Evolutionary conservation across 2,797 vertebrate genomes (phyloP).

Genomic region (Sandelia bainsii): DNA sequence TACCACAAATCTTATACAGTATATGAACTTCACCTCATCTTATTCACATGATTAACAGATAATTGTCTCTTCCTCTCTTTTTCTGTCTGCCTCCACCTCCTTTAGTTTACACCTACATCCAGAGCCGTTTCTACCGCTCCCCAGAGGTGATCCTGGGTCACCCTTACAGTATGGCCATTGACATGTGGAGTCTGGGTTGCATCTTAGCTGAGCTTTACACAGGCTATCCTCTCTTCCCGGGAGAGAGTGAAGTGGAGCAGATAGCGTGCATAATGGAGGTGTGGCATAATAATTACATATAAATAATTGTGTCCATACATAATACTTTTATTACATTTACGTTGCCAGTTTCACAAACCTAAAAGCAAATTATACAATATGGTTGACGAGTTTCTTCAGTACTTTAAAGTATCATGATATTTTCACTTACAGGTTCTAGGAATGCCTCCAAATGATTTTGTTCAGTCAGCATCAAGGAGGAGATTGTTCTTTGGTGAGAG

Average conservation of each 20-base stretch:
- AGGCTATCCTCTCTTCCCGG: slow-evolving; percentile 92
- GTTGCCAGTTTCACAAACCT: neutral
- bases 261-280: slow-evolving; percentile 98
- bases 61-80: neutral
- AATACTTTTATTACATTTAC: neutral
- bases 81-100: neutral
- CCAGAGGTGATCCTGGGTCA: slow-evolving; percentile 96
- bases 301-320: too few relatives aligned
- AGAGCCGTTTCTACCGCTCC: slow-evolving; percentile 95
- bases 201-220: slow-evolving; percentile 93
- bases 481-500: slow-evolving; percentile 92
- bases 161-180: slow-evolving; percentile 93
- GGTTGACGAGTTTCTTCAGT: neutral
- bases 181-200: slow-evolving; percentile 98
- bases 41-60: neutral
- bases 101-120: slow-evolving; percentile 94
- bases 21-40: neutral
- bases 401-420: slow-evolving; percentile 21
- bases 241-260: slow-evolving; percentile 94
- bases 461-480: slow-evolving; percentile 90
- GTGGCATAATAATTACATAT: slow-evolving; percentile 1
- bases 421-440: slow-evolving; percentile 88
- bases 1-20: neutral
- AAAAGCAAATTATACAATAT: neutral
- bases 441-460: slow-evolving; percentile 90